Evolutionary conservation across 1,140 invertebrate species (phyloP).

Genomic region (Drosophila setifemur): DNA sequence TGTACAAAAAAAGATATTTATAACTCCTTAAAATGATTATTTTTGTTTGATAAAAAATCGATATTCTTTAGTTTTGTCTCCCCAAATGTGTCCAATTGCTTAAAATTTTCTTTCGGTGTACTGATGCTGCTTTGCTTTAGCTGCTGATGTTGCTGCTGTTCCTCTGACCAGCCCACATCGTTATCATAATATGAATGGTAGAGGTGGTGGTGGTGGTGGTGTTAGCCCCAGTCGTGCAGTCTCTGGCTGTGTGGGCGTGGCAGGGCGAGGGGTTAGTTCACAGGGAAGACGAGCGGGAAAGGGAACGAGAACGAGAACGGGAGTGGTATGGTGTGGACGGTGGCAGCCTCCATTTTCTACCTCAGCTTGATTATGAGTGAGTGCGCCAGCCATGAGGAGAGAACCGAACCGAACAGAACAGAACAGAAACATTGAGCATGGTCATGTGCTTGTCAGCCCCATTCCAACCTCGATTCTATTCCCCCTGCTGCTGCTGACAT

Average conservation of each 20-base stretch:
- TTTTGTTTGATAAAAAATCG: no score
- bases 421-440: conserved; percentile 52
- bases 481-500: background rate
- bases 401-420: background rate
- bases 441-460: conserved; percentile 58
- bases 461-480: background rate
- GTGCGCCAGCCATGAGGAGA: conserved; percentile 24
- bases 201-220: conserved; percentile 2
- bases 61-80: no score
- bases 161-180: conserved; percentile 71
- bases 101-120: background rate
- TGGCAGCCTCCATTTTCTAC: conserved; percentile 31
- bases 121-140: conserved; percentile 19
- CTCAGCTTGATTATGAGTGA: conserved; percentile 55
- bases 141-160: conserved; percentile 36
- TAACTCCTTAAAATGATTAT: no score
- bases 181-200: conserved; percentile 76
- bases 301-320: no score
- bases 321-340: conserved; percentile 6
- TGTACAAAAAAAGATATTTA: no score
- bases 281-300: background rate
- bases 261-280: conserved; percentile 7
- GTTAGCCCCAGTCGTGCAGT: conserved; percentile 19
- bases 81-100: no score
- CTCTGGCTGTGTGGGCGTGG: conserved; percentile 24